phyloP scores from a whole-genome alignment of 2,797 vertebrate species.

The Glossophaga mutica region DNA sequence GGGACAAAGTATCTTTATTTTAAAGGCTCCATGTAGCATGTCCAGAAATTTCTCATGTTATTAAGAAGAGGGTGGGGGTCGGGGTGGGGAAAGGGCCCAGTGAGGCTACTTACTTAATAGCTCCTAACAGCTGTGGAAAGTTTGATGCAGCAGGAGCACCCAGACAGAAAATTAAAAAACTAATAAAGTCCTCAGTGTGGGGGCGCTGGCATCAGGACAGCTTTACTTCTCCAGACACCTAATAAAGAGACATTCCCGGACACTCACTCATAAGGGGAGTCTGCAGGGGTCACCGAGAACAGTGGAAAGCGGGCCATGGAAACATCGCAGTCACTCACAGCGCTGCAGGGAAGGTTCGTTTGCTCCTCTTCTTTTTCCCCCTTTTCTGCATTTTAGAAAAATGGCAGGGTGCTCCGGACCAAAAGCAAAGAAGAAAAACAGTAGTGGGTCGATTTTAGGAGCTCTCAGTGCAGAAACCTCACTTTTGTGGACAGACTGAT shows the following conservation, averaged over 20 bases:
- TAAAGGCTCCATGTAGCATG: background rate
- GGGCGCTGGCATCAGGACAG: slow-evolving; percentile 85
- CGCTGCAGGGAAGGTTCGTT: slow-evolving; percentile 24
- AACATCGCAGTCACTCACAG: slow-evolving; percentile 69
- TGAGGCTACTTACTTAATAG: slow-evolving; percentile 74
- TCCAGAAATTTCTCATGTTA: slow-evolving; percentile 56
- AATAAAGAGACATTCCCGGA: slow-evolving; percentile 88
- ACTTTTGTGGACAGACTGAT: background rate
- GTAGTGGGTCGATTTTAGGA: background rate
- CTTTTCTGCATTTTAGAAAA: slow-evolving; percentile 16
- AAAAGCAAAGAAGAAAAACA: background rate
- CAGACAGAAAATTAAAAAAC: slow-evolving; percentile 88
- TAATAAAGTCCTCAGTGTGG: slow-evolving; percentile 87
- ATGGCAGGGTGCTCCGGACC: background rate
- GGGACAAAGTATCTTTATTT: slow-evolving; percentile 54
- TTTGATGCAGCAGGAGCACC: slow-evolving; percentile 83
- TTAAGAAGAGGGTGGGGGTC: slow-evolving; percentile 38
- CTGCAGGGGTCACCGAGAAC: slow-evolving; percentile 80
- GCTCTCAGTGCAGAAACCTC: background rate
- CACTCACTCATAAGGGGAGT: slow-evolving; percentile 85
- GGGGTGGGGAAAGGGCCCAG: slow-evolving; percentile 33
- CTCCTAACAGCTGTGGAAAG: slow-evolving; percentile 84
- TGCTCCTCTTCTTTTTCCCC: background rate
- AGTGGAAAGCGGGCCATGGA: slow-evolving; percentile 81
- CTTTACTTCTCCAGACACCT: slow-evolving; percentile 84